phyloP scores from a whole-genome alignment of 2,888 invertebrate species.

The Callimorpha dominula region DNA sequence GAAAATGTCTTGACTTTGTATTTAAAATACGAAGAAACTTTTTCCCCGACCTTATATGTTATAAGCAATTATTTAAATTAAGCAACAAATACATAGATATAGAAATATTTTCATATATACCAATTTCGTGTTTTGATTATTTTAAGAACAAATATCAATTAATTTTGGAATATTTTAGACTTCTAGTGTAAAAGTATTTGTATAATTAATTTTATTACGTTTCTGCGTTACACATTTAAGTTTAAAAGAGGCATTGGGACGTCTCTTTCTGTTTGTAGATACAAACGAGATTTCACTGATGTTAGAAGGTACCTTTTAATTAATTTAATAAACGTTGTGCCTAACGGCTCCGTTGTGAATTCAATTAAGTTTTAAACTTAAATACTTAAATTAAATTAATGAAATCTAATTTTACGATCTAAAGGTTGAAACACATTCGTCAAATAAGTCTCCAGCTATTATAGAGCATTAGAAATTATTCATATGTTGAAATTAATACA shows the following conservation, averaged over 20 bases:
- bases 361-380: slow-evolving; percentile 54
- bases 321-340: slow-evolving; percentile 54
- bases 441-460: slow-evolving; percentile 18
- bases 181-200: not conserved
- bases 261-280: slow-evolving; percentile 42
- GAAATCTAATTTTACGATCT: slow-evolving; percentile 44
- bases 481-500: not conserved
- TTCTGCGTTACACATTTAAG: slow-evolving; percentile 3
- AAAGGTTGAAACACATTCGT: slow-evolving; percentile 39
- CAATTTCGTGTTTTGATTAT: too few species aligned
- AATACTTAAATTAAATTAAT: slow-evolving; percentile 51
- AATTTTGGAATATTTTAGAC: not conserved
- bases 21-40: too few species aligned
- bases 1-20: too few species aligned
- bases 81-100: too few species aligned
- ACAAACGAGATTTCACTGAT: slow-evolving; percentile 50
- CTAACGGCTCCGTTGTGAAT: slow-evolving; percentile 45
- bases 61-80: too few species aligned
- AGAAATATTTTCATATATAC: too few species aligned
- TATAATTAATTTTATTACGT: slow-evolving; percentile 4
- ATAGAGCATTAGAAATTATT: not conserved
- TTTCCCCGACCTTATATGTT: too few species aligned
- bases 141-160: not conserved
- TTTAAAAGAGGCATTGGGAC: slow-evolving; percentile 30
- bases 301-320: slow-evolving; percentile 52